Evolutionary conservation across 23 tunicate genomes (phyloP), one percentile per base, ranked within the genome.

Genomic region (Styela clava): DNA sequence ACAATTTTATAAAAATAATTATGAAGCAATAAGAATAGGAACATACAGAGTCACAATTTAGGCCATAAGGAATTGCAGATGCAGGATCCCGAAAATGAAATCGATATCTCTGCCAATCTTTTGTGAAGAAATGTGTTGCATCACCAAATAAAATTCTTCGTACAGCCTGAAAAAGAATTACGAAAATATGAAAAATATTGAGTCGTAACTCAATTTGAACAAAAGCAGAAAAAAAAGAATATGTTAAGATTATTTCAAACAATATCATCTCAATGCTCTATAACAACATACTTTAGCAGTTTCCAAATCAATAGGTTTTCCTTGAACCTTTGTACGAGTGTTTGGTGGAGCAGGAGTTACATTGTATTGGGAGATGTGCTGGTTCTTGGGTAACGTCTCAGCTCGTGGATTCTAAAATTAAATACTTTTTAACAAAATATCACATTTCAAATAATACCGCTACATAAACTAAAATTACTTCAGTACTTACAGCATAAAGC

Each of bases 51-150:
- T 89, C 73, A 0, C 90, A 86, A 63, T 86, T 85, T 37, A 91
- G 69, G 19, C 89, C 97, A 73, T 91, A 91, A 0, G 97, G 97
- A 36, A 91, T 82, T 27, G 64, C 64, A 24, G 97, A 85, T 61
- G 82, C 79, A 32, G 87, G 69, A 3, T 86, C 87, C 7, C 97
- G 86, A 67, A 91, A 91, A 21, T 82, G 34, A 52, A 91, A 91
- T 80, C 63, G 71, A 52, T 69, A 91, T 62, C 82, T 85, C 67
- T 82, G 82, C 97, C 97, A 91, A 52, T 91, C 97, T 5, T 73
- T 85, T 5, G 97, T 91, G 34, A 91, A 91, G 61, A 89, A 69
- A 26, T 85, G 97, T 34, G 97, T 81, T 24, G 90, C 79, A 36
- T 63, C 83, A 7, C 97, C 97, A 35, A 86, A 79, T 3, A 74